Evolutionary conservation across 2,797 vertebrate genomes (phyloP), one percentile per base, ranked within the genome.

Genomic region (Peromyscus nudipes): DNA sequence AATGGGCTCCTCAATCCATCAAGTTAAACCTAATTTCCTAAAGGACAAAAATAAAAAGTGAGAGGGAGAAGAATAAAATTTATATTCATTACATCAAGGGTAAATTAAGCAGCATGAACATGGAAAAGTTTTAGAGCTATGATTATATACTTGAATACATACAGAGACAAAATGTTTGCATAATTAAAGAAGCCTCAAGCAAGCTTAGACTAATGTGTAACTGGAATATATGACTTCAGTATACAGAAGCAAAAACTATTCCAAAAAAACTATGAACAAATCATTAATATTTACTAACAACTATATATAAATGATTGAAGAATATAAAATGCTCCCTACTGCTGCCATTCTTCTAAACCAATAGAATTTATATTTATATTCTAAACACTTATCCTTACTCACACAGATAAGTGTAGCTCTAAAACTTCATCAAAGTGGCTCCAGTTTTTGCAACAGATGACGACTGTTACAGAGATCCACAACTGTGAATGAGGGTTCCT

Each of bases 11-110:
- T 34, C 25, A 65, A 7, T 11, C 6, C 29, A 65, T 91, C 40
- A 95, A 64, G 67, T 19, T 75, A 76, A 95, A 80, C 62, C 75
- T 84, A 92, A 75, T 95, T 89, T 73, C 25, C 60, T 73, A 6
- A 67, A 85, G 4, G 6, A 43, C 64, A 46, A 93, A 89, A 96
- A 81, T 85, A 4, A 9, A 79, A 79, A 90, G 76, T 64, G 9
- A 46, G 16, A 40, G 21, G 16, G 25, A 40, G 76, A 4, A 4
- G 6, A 8, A 49, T 37, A 12, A 21, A 83, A 91, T 86, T 85
- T 21, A 19, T 11, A 1, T 67, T 82, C n/a, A 46, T 34, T 77
- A 25, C 4, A 62, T 84, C 2, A 75, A 94, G 27, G 31, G 62
- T 69, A 43, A 85, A 27, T 67, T 85, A 43, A 90, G 13, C 12